Conservation (phyloP, 37 sponge, comb jelly and placozoan species). For the Eunapius fragilis region DNA sequence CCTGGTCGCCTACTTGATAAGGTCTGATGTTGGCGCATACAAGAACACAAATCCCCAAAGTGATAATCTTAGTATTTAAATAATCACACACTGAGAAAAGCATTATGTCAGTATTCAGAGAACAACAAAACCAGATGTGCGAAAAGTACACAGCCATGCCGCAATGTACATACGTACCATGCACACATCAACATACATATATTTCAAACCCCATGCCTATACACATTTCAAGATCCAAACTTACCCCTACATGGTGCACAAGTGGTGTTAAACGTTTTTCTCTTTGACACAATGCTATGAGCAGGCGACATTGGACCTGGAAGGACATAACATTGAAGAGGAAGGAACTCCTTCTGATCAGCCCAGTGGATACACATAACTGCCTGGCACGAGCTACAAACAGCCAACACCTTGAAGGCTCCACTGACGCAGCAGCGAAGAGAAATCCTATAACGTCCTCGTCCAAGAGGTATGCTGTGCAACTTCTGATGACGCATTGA, state of each 20-base stretch:
- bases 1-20: too few relatives aligned
- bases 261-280: neutral
- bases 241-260: neutral
- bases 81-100: too few relatives aligned
- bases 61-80: too few relatives aligned
- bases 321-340: constrained; percentile 28
- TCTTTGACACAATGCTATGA: constrained; percentile 5
- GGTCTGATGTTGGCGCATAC: too few relatives aligned
- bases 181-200: neutral
- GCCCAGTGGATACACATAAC: constrained; percentile 36
- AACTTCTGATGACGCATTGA: neutral
- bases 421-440: constrained; percentile 18
- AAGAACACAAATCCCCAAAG: too few relatives aligned
- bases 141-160: too few relatives aligned
- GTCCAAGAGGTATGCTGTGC: constrained; percentile 17
- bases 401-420: constrained; percentile 27
- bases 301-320: constrained; percentile 34
- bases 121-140: too few relatives aligned
- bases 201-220: too few relatives aligned
- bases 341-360: neutral
- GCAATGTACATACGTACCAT: too few relatives aligned
- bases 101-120: too few relatives aligned
- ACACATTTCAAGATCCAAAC: neutral
- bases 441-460: constrained; percentile 25
- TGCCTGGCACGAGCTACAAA: constrained; percentile 57